Conservation (phyloP, 2,888 invertebrate species). For the Osmoderma eremita region DNA sequence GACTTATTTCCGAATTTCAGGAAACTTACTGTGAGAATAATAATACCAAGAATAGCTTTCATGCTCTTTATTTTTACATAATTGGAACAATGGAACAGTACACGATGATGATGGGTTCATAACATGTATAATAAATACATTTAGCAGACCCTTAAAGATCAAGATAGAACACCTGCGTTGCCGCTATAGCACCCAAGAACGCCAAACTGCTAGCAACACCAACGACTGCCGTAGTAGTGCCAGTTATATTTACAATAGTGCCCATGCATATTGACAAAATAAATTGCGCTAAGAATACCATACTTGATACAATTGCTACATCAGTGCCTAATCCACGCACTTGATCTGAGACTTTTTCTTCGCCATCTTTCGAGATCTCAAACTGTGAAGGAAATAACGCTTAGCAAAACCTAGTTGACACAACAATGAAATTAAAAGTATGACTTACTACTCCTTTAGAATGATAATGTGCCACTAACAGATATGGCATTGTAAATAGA, state of each 20-base stretch:
- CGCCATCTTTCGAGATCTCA: slow-evolving; percentile 68
- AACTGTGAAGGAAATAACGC: slow-evolving; percentile 70
- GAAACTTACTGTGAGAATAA: not conserved
- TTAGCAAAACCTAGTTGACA: not conserved
- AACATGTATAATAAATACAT: not conserved
- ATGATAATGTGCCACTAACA: slow-evolving; percentile 94
- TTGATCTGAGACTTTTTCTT: slow-evolving; percentile 68
- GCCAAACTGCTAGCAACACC: slow-evolving; percentile 86
- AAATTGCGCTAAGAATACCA: slow-evolving; percentile 95
- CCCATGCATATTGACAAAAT: slow-evolving; percentile 89
- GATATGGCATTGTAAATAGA: slow-evolving; percentile 95
- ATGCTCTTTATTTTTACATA: no score
- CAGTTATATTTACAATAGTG: slow-evolving; percentile 79
- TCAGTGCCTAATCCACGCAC: slow-evolving; percentile 95
- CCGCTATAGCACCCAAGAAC: slow-evolving; percentile 84
- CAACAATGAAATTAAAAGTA: slow-evolving; percentile 1
- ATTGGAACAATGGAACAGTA: no score
- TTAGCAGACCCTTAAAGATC: slow-evolving; percentile 71
- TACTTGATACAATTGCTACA: slow-evolving; percentile 92
- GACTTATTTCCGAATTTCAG: no score
- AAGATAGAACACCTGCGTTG: slow-evolving; percentile 89
- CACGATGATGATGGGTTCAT: no score
- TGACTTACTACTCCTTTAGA: slow-evolving; percentile 83
- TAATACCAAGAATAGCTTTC: not conserved
- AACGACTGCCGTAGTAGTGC: slow-evolving; percentile 90